Conservation (phyloP, 1,140 invertebrate genomes). For the Heliconius melpomene region DNA sequence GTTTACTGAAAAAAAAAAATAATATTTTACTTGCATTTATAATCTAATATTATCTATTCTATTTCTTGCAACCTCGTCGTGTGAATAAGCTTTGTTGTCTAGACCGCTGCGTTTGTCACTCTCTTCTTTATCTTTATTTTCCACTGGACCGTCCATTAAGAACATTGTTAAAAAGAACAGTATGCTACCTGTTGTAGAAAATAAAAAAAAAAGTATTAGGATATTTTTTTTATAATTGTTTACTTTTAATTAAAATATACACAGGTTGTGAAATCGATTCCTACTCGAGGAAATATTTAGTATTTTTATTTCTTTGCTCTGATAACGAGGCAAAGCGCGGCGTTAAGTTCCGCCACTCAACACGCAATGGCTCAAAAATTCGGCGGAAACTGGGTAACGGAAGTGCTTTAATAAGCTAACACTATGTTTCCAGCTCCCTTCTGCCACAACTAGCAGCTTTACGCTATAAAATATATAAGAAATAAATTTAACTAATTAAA, state of each 20-base stretch:
- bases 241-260: no score
- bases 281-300: no score
- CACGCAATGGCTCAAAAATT: no score
- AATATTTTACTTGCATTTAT: not conserved
- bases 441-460: no score
- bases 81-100: conserved; percentile 74
- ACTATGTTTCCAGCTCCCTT: no score
- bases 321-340: no score
- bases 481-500: not conserved
- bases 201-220: not conserved
- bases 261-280: no score
- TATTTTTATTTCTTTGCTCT: no score
- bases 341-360: no score
- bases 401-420: no score
- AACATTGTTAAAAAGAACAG: conserved; percentile 88
- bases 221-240: not conserved
- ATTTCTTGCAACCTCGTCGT: conserved; percentile 55
- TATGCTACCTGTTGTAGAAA: conserved; percentile 82
- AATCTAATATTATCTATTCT: conserved; percentile 26
- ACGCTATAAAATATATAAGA: not conserved
- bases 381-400: no score
- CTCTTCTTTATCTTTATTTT: conserved; percentile 44
- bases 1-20: no score
- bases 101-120: conserved; percentile 58
- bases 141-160: conserved; percentile 84